These are phyloP conservation scores for Pseudorectes ferrugineus DNA, from an alignment of 2,113 vertebrate genomes.

Conservation along the genomic window DNA sequence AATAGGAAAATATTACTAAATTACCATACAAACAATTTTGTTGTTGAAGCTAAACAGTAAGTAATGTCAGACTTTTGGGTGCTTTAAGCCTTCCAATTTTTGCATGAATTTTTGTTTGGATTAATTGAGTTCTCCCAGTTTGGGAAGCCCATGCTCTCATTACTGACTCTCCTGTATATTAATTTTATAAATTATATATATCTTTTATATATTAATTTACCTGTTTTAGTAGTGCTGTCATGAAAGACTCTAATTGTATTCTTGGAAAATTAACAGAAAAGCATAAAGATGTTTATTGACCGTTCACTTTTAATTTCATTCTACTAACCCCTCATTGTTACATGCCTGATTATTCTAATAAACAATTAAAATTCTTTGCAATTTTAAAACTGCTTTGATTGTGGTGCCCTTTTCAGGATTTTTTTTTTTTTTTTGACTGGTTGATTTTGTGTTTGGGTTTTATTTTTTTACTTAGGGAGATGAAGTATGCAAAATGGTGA, in stretches of 20 bases:
- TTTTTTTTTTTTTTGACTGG: not conserved
- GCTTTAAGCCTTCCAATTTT: not conserved
- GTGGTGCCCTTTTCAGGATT: not conserved
- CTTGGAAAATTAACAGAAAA: not conserved
- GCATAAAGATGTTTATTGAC: not conserved
- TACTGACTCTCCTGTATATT: not conserved
- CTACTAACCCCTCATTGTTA: not conserved
- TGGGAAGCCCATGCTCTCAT: not conserved
- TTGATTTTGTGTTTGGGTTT: not conserved
- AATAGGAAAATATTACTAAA: conserved; percentile 56
- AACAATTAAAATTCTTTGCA: not conserved
- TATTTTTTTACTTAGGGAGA: not conserved
- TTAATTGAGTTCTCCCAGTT: not conserved
- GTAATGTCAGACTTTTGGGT: conserved; percentile 1
- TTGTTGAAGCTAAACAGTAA: conserved; percentile 1
- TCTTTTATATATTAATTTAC: not conserved
- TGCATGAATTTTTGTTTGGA: not conserved
- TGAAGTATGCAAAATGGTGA: not conserved
- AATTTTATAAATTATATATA: no score
- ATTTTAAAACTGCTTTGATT: not conserved
- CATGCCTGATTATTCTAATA: not conserved
- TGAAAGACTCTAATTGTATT: not conserved
- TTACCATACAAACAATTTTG: conserved; percentile 4
- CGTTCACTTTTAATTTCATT: not conserved
- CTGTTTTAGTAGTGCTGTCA: not conserved